Evolutionary conservation across 2,113 vertebrate species (phyloP).

Genomic region (Kryptolebias marmoratus): DNA sequence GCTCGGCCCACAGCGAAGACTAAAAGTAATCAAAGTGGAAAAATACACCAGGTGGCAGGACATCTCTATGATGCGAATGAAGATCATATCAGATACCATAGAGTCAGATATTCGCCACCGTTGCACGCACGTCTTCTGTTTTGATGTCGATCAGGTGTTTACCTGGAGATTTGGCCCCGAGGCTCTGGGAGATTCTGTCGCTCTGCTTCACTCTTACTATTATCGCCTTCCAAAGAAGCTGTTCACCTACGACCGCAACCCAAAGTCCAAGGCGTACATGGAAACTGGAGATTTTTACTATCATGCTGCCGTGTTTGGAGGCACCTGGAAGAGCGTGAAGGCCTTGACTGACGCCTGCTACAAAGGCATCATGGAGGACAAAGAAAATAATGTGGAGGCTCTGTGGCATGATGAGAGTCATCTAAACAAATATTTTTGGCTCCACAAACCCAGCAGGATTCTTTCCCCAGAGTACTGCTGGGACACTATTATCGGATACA

Average conservation of each 20-base stretch:
- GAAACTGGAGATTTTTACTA: constrained; percentile 80
- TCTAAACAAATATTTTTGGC: constrained; percentile 82
- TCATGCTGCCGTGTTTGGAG: constrained; percentile 84
- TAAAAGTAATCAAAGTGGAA: constrained; percentile 64
- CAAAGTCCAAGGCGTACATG: constrained; percentile 74
- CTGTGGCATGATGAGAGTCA: constrained; percentile 87
- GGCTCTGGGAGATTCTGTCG: constrained; percentile 79
- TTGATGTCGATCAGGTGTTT: constrained; percentile 83
- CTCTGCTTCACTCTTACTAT: constrained; percentile 80
- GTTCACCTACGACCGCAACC: constrained; percentile 77
- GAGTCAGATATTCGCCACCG: constrained; percentile 62
- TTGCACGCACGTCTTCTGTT: constrained; percentile 77
- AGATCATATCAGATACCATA: constrained; percentile 65
- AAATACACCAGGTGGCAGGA: constrained; percentile 81
- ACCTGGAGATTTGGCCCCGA: constrained; percentile 77
- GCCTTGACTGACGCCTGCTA: constrained; percentile 71
- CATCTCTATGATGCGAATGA: constrained; percentile 83
- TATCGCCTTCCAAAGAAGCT: constrained; percentile 62
- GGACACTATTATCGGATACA: constrained; percentile 57
- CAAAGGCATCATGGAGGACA: constrained; percentile 71
- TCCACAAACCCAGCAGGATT: constrained; percentile 79
- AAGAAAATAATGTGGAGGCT: constrained; percentile 76
- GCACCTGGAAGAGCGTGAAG: constrained; percentile 71
- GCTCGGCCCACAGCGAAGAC: constrained; percentile 48
- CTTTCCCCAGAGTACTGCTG: constrained; percentile 87